Evolutionary conservation across 1,140 invertebrate genomes (phyloP).

Genomic region (Mycetomoellerius zeteki): DNA sequence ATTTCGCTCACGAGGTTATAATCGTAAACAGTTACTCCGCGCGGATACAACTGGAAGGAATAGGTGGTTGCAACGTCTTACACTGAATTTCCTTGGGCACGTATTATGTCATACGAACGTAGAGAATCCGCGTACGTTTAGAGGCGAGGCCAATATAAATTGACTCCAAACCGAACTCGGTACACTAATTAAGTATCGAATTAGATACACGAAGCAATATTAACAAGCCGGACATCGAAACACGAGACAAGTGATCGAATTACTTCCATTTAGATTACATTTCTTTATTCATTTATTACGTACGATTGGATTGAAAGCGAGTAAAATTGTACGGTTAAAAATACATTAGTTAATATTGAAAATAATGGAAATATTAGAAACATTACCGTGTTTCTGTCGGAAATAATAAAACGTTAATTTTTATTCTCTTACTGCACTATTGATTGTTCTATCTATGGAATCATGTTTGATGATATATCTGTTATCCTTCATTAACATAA

Average conservation of each 20-base stretch:
- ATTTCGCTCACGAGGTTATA: slow-evolving; percentile 71
- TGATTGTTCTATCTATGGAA: neutral
- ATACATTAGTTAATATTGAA: neutral
- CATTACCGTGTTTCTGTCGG: neutral
- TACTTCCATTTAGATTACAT: slow-evolving; percentile 24
- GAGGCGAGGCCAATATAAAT: slow-evolving; percentile 14
- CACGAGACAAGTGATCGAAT: neutral
- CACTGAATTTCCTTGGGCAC: slow-evolving; percentile 62
- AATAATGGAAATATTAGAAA: neutral
- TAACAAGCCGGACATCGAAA: slow-evolving; percentile 13
- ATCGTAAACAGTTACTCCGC: slow-evolving; percentile 74
- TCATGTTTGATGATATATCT: neutral
- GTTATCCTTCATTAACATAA: neutral
- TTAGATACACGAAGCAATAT: slow-evolving; percentile 12
- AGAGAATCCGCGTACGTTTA: neutral
- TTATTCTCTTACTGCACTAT: neutral
- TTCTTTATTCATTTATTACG: neutral
- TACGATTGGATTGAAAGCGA: neutral
- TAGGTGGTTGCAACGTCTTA: slow-evolving; percentile 40
- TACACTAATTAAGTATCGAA: slow-evolving; percentile 10
- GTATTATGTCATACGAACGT: slow-evolving; percentile 46
- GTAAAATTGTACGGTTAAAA: neutral
- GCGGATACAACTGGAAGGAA: slow-evolving; percentile 24
- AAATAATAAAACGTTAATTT: slow-evolving; percentile 25
- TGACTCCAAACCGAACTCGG: slow-evolving; percentile 41